phyloP scores from a whole-genome alignment of 2,797 vertebrate genomes.

The Menidia menidia region DNA sequence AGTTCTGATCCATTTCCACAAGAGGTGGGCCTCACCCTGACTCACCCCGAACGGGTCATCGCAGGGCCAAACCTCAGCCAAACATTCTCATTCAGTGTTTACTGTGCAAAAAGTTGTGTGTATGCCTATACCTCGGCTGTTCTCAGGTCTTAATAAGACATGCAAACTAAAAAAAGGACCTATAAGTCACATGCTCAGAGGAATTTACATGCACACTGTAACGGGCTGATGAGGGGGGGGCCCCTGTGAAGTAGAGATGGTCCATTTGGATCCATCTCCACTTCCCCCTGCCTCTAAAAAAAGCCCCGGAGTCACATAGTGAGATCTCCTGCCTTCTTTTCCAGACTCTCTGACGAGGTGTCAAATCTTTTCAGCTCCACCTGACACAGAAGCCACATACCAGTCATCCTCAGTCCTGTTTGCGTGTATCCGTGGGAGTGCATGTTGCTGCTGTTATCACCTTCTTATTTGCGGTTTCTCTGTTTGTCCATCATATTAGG shows the following conservation, averaged over 20 bases:
- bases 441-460: conserved; percentile 59
- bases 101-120: too few species aligned
- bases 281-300: conserved; percentile 71
- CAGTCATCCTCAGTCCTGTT: conserved; percentile 79
- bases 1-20: too few species aligned
- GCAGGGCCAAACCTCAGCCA: too few species aligned
- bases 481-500: conserved; percentile 47
- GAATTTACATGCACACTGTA: conserved; percentile 25
- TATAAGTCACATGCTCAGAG: conserved; percentile 18
- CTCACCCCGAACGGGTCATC: too few species aligned
- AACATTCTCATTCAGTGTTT: too few species aligned
- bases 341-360: conserved; percentile 78
- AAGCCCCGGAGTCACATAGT: conserved; percentile 71
- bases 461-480: conserved; percentile 51
- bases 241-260: conserved; percentile 51
- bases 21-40: too few species aligned
- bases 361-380: conserved; percentile 77
- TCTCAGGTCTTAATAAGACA: neutral
- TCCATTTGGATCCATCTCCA: conserved; percentile 61
- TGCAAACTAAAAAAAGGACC: conserved; percentile 1
- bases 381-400: conserved; percentile 75
- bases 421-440: conserved; percentile 60
- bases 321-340: conserved; percentile 68
- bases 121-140: neutral
- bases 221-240: conserved; percentile 34